These are phyloP conservation scores for Dicrostonyx torquatus DNA, from an alignment of 2,797 vertebrate species.

Conservation along the genomic window DNA sequence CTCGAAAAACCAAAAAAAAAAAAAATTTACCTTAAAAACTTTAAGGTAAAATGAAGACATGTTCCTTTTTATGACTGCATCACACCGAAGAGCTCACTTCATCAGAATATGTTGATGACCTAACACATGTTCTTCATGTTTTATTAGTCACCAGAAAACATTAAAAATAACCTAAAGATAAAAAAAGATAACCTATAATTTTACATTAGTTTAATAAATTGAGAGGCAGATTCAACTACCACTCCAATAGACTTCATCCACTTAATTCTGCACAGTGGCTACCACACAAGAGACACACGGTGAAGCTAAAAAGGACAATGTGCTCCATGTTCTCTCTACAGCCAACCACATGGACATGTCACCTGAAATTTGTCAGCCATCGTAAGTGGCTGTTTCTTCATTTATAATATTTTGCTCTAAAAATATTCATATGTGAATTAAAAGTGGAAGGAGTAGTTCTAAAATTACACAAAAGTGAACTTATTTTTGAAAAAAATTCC, in stretches of 20 bases:
- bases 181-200: background rate
- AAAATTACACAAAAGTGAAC: background rate
- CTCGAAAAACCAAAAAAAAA: too few relatives aligned
- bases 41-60: background rate
- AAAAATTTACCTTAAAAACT: background rate
- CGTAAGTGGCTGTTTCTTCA: background rate
- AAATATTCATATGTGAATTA: conserved; percentile 19
- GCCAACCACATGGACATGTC: background rate
- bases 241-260: background rate
- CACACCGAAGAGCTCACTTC: background rate
- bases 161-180: conserved; percentile 9
- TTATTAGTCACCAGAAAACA: conserved; percentile 30
- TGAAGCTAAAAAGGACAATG: background rate
- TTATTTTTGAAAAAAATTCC: background rate
- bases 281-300: background rate
- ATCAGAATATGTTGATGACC: background rate
- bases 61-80: conserved; percentile 1
- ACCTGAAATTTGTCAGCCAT: background rate
- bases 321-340: background rate
- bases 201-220: conserved; percentile 47
- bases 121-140: background rate
- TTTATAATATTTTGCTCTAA: conserved; percentile 9
- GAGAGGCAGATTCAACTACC: background rate
- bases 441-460: background rate
- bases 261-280: background rate